Evolutionary conservation across 2,797 vertebrate genomes (phyloP).

Genomic region (Coendou prehensilis): DNA sequence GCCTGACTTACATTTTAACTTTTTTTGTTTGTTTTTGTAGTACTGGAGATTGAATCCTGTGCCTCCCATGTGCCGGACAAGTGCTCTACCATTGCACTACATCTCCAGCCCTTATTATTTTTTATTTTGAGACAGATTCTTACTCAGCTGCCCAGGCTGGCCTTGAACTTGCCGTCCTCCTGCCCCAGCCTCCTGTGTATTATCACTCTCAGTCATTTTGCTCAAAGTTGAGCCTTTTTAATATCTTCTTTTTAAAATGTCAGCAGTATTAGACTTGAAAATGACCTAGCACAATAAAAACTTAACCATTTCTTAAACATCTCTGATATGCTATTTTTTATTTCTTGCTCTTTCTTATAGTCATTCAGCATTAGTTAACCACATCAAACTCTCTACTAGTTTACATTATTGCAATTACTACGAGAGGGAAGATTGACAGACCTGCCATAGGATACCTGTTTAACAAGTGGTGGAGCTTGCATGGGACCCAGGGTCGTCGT

Average conservation of each 20-base stretch:
- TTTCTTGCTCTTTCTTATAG: constrained; percentile 35
- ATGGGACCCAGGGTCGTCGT: background rate
- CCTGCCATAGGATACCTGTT: background rate
- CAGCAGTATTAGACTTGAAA: constrained; percentile 4
- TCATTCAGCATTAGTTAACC: background rate
- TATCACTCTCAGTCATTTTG: background rate
- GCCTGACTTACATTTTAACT: background rate
- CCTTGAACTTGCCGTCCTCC: background rate
- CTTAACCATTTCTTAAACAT: background rate
- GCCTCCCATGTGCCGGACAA: background rate
- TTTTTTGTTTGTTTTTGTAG: background rate
- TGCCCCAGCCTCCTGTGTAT: background rate
- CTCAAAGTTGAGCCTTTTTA: constrained; percentile 10
- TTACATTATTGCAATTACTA: background rate
- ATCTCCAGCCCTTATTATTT: background rate
- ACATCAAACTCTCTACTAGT: background rate
- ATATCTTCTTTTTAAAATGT: constrained; percentile 39
- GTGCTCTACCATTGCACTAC: background rate
- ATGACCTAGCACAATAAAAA: background rate
- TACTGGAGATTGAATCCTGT: background rate
- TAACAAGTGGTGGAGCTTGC: background rate
- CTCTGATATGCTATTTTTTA: constrained; percentile 20
- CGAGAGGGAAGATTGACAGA: background rate
- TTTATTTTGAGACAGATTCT: background rate
- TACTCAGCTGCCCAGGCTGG: background rate